Percentiles rank a stretch among this genome's conserved stretches.
These are phyloP conservation scores for Tolypeutes matacus DNA, from an alignment of 2,797 vertebrate genomes.

Conservation along the genomic window DNA sequence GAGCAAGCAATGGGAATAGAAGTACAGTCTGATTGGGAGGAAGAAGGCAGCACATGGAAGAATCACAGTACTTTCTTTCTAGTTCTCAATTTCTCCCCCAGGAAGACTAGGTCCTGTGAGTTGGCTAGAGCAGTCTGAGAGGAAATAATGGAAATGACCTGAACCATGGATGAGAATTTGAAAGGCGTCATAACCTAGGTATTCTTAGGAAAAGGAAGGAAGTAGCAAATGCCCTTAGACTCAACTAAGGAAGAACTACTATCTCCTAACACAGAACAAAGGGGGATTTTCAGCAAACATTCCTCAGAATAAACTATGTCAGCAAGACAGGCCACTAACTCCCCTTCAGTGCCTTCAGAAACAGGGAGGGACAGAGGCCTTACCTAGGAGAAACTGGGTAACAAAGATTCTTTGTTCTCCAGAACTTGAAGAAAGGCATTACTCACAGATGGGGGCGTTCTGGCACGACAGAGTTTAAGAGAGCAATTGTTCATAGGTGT, in stretches of 20 bases:
- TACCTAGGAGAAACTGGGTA: not conserved
- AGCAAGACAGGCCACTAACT: not conserved
- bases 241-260: conserved; percentile 1
- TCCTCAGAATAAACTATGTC: not conserved
- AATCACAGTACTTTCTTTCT: not conserved
- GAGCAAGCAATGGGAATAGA: not conserved
- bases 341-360: not conserved
- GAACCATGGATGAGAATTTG: not conserved
- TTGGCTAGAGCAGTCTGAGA: not conserved
- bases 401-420: not conserved
- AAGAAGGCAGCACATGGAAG: not conserved
- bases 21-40: not conserved
- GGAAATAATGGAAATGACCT: not conserved
- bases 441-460: not conserved
- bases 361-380: not conserved
- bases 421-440: not conserved
- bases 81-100: not conserved
- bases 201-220: not conserved
- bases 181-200: not conserved
- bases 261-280: not conserved
- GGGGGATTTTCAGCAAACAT: not conserved
- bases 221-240: not conserved
- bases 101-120: not conserved
- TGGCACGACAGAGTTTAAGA: not conserved
- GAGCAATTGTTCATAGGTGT: not conserved